Evolutionary conservation across 2,113 vertebrate species (phyloP).

Genomic region (rabbit (Oryctolagus cuniculus)): mOryCun1.1 NC_091440.1:6142001-6142500

Average conservation of each 20-base stretch:
- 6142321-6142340: conserved; percentile 55
- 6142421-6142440: conserved; percentile 81
- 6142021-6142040: conserved; percentile 42
- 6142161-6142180: conserved; percentile 67
- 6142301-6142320: not conserved
- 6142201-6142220: conserved; percentile 55
- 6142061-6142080: conserved; percentile 28
- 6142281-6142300: conserved; percentile 47
- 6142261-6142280: conserved; percentile 78
- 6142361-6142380: conserved; percentile 66
- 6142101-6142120: conserved; percentile 67
- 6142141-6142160: conserved; percentile 62
- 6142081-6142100: conserved; percentile 35
- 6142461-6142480: conserved; percentile 75
- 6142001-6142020: conserved; percentile 2
- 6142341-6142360: conserved; percentile 31
- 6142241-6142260: conserved; percentile 75
- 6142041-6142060: conserved; percentile 60
- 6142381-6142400: conserved; percentile 84
- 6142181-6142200: conserved; percentile 44
- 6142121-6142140: conserved; percentile 35
- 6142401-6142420: conserved; percentile 82
- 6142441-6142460: conserved; percentile 88
- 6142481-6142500: conserved; percentile 84
- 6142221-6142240: conserved; percentile 72